phyloP scores from a whole-genome alignment of 2,888 invertebrate genomes.

The Holacanthella duospinosa region DNA sequence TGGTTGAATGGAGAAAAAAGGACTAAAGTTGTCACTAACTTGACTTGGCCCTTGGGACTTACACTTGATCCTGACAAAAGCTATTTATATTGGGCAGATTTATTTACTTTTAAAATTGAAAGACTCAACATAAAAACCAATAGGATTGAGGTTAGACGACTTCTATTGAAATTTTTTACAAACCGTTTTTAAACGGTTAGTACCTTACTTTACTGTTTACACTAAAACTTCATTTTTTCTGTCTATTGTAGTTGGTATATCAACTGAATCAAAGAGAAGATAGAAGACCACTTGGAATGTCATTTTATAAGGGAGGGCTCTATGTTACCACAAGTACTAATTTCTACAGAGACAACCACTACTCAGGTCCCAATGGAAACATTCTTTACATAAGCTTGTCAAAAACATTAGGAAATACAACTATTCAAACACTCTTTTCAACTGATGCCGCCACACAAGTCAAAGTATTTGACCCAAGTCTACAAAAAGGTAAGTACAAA shows the following conservation, averaged over 20 bases:
- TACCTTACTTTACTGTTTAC: too few relatives aligned
- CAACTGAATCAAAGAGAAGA: conserved; percentile 42
- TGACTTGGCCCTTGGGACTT: conserved; percentile 67
- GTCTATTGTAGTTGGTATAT: conserved; percentile 42
- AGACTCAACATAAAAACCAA: conserved; percentile 51
- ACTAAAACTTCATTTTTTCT: conserved; percentile 1
- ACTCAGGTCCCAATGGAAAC: background rate
- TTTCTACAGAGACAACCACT: background rate
- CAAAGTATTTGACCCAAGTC: conserved; percentile 52
- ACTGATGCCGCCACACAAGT: conserved; percentile 45
- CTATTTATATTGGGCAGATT: conserved; percentile 62
- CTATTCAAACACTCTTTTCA: conserved; percentile 28
- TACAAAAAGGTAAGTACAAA: conserved; percentile 46
- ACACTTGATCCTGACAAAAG: conserved; percentile 52
- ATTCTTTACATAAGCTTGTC: background rate
- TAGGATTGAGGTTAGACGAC: conserved; percentile 42
- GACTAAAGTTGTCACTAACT: conserved; percentile 48
- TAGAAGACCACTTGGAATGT: conserved; percentile 59
- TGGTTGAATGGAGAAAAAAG: conserved; percentile 63
- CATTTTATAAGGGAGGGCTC: conserved; percentile 52
- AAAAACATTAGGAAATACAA: too few relatives aligned
- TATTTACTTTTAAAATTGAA: conserved; percentile 56
- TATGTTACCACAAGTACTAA: conserved; percentile 14
- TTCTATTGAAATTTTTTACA: background rate
- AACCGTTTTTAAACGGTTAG: background rate